Conservation (phyloP, 2,888 invertebrate species). For the Polyommatus icarus region DNA sequence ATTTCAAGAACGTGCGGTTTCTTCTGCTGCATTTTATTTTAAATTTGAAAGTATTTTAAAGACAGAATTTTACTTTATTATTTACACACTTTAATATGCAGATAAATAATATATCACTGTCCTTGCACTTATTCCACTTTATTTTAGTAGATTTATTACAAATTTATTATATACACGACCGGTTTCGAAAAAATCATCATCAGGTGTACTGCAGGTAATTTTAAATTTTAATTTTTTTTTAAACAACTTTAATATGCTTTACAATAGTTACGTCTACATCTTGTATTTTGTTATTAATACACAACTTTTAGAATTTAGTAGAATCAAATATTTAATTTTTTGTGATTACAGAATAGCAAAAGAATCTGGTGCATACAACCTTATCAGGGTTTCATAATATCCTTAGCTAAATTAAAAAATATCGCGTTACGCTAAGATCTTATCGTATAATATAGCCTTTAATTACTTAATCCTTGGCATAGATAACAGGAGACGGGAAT, state of each 20-base stretch:
- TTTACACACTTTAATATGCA: no score
- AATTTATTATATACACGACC: no score
- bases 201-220: no score
- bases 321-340: neutral
- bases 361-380: conserved; percentile 2
- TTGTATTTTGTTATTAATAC: neutral
- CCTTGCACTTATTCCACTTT: no score
- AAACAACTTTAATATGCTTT: no score
- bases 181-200: no score
- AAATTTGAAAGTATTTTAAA: neutral
- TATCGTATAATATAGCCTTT: conserved; percentile 2
- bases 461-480: conserved; percentile 26
- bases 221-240: neutral
- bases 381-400: conserved; percentile 3
- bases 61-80: neutral
- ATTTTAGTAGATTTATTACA: no score
- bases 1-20: conserved; percentile 11
- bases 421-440: conserved; percentile 3
- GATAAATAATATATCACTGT: no score
- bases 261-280: no score
- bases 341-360: neutral
- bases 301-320: neutral
- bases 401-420: conserved; percentile 8
- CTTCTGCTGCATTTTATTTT: neutral
- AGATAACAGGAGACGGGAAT: conserved; percentile 24